phyloP scores from a whole-genome alignment of 2,113 vertebrate species.

The Anguilla japonica region DNA sequence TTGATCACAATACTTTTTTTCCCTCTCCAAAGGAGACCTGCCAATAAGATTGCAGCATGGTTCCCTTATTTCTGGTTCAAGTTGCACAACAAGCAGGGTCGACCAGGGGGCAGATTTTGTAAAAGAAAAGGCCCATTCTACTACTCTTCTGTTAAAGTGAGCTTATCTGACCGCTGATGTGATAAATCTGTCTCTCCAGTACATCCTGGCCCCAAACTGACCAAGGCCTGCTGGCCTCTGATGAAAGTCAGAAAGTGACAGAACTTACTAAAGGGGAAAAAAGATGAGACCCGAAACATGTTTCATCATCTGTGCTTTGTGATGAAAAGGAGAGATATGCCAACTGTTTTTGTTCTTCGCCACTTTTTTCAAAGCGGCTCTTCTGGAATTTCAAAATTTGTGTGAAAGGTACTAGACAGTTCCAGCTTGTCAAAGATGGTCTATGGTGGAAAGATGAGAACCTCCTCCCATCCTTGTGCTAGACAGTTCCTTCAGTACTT shows the following conservation, averaged over 20 bases:
- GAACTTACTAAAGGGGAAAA: neutral
- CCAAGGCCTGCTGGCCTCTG: neutral
- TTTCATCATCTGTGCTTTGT: neutral
- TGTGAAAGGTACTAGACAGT: neutral
- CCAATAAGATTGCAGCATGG: conserved; percentile 46
- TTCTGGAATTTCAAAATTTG: neutral
- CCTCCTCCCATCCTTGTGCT: neutral
- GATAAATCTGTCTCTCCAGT: conserved; percentile 31
- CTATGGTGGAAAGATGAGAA: neutral
- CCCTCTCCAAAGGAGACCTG: conserved; percentile 31
- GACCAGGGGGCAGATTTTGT: conserved; percentile 51
- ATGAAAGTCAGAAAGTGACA: neutral
- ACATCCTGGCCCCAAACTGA: neutral
- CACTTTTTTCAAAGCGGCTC: neutral
- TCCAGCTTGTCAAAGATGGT: neutral
- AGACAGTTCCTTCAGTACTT: neutral
- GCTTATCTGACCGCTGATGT: conserved; percentile 41
- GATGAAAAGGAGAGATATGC: neutral
- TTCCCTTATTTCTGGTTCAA: conserved; percentile 49
- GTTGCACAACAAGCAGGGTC: conserved; percentile 60
- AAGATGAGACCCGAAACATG: neutral
- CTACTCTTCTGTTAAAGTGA: neutral
- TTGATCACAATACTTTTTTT: neutral
- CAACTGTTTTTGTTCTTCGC: neutral
- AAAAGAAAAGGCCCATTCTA: conserved; percentile 28